Conservation (phyloP, 2,113 vertebrate genomes). For the Delphinus delphis region DNA sequence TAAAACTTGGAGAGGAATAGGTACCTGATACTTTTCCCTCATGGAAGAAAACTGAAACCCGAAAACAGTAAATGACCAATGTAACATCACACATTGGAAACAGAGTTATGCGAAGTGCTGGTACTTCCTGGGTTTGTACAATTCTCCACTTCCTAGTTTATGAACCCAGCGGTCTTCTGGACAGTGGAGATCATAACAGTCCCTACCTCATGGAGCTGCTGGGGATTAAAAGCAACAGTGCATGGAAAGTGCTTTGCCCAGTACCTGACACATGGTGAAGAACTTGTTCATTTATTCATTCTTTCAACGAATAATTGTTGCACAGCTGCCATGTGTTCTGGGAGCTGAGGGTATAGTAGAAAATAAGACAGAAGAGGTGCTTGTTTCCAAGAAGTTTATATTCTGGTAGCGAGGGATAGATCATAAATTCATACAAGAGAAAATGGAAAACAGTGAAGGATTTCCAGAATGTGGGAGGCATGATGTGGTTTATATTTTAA, state of each 20-base stretch:
- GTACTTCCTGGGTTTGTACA: background rate
- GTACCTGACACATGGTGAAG: background rate
- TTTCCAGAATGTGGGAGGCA: background rate
- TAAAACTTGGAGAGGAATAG: background rate
- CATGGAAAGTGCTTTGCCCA: background rate
- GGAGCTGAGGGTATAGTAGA: background rate
- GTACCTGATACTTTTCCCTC: background rate
- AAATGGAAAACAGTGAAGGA: background rate
- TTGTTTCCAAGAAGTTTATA: constrained; percentile 7
- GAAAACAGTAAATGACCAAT: background rate
- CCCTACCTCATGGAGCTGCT: background rate
- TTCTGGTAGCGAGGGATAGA: background rate
- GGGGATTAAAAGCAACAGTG: background rate
- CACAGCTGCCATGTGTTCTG: background rate
- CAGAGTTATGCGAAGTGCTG: background rate
- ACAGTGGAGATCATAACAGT: background rate
- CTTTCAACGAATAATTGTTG: background rate
- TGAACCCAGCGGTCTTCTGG: background rate
- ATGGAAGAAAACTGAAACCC: background rate
- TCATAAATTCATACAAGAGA: background rate
- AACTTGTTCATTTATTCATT: background rate
- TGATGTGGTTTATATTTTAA: background rate
- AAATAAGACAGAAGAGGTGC: background rate
- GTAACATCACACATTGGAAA: background rate
- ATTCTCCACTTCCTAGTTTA: background rate